A percentile compares a stretch with the other conserved stretches of the same genome.
These are phyloP conservation scores for Sinelater perroti DNA, from an alignment of 2,888 invertebrate genomes.

Conservation along the genomic window DNA sequence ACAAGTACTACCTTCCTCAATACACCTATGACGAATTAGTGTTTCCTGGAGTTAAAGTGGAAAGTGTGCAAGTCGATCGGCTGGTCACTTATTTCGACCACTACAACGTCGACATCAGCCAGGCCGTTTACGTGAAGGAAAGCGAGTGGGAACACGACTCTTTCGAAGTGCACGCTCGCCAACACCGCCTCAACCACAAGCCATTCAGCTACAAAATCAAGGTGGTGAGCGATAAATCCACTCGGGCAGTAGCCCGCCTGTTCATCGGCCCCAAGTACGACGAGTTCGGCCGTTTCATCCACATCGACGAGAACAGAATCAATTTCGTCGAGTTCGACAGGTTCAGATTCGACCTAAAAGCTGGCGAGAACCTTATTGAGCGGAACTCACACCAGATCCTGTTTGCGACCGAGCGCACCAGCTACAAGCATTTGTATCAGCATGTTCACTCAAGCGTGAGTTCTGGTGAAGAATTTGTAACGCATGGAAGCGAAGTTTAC, in stretches of 20 bases:
- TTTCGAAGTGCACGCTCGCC: conserved; percentile 67
- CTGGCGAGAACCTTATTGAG: conserved; percentile 74
- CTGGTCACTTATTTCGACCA: conserved; percentile 76
- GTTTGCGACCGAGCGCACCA: conserved; percentile 70
- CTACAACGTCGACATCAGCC: conserved; percentile 69
- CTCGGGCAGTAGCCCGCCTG: conserved; percentile 68
- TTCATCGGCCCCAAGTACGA: conserved; percentile 78
- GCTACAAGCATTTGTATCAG: conserved; percentile 71
- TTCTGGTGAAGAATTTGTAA: conserved; percentile 61
- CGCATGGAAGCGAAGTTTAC: conserved; percentile 63
- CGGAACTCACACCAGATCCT: conserved; percentile 75
- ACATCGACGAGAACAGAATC: conserved; percentile 65
- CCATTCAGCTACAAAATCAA: conserved; percentile 70
- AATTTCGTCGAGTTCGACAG: conserved; percentile 70
- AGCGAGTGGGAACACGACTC: conserved; percentile 61
- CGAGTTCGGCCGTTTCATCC: conserved; percentile 63
- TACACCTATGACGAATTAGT: conserved; percentile 71
- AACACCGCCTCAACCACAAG: conserved; percentile 76
- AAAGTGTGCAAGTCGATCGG: conserved; percentile 71
- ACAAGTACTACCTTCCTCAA: conserved; percentile 66
- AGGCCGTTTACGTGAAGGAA: conserved; percentile 62
- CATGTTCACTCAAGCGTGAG: conserved; percentile 67
- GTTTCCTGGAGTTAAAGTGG: conserved; percentile 69
- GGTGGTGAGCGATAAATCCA: conserved; percentile 67
- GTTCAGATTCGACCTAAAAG: conserved; percentile 67